Evolutionary conservation across 2,113 vertebrate species (phyloP), one percentile per base, ranked within the genome.

Genomic region (Rhinopomastus cyanomelas): DNA sequence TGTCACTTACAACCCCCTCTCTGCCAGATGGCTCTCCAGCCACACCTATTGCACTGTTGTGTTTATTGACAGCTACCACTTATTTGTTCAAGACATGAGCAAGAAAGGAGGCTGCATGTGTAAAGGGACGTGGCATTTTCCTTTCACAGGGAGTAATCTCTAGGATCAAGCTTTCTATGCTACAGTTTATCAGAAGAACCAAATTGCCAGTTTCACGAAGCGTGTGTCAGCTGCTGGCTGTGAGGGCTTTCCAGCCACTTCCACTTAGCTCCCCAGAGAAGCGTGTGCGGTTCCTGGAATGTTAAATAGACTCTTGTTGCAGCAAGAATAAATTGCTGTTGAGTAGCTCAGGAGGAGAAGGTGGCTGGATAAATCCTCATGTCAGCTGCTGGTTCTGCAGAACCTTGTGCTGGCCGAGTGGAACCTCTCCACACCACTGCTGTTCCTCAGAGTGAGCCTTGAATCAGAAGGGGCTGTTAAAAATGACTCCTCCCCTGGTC

Each of bases 21-120:
- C n/a, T n/a, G n/a, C n/a, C n/a, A n/a, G n/a, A n/a, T n/a, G n/a
- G n/a, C n/a, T n/a, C n/a, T n/a, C n/a, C n/a, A n/a, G n/a, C n/a
- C n/a, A n/a, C n/a, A n/a, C n/a, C n/a, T n/a, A n/a, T n/a, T n/a
- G n/a, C n/a, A n/a, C n/a, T n/a, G n/a, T n/a, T n/a, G n/a, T n/a
- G n/a, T n/a, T 48, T 20, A 60, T 46, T 25, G 14, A 0, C 21
- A 44, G 14, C n/a, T 55, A 7, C 25, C 11, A 3, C 17, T 61
- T 20, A 23, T 80, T 57, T 80, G 30, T 52, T 67, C 34, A 26
- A 61, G 44, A 12, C 5, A 32, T 20, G 27, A 21, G 6, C 37
- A 44, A 61, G 18, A 6, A 51, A 66, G 20, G 51, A 49, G 56
- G 27, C 20, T 3, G 8, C 0, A 0, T 21, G 4, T 14, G 0